Evolutionary conservation across 2,113 vertebrate genomes (phyloP).

Genomic region (Myxocyprinus asiaticus): DNA sequence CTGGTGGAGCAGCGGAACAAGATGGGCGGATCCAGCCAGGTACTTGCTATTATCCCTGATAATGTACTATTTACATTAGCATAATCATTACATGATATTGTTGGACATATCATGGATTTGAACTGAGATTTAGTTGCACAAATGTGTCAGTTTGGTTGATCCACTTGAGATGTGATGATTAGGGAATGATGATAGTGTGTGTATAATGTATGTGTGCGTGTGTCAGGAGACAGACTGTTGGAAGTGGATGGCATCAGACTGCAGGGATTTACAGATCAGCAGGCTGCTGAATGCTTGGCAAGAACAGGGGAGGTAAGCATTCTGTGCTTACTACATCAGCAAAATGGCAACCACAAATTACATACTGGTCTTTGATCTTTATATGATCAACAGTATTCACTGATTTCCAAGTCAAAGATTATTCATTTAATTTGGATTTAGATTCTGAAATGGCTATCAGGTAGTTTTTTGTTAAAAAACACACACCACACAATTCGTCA

Average conservation of each 20-base stretch:
- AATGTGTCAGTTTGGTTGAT: neutral
- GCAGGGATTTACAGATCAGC: conserved; percentile 80
- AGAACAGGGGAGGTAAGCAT: conserved; percentile 78
- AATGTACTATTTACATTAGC: neutral
- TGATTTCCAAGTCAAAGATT: too few species aligned
- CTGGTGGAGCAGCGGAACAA: conserved; percentile 80
- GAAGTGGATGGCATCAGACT: conserved; percentile 81
- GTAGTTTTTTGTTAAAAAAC: too few species aligned
- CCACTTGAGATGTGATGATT: neutral
- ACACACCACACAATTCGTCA: too few species aligned
- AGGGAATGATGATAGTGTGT: neutral
- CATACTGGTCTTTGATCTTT: neutral
- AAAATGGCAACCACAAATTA: too few species aligned
- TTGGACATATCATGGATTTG: too few species aligned
- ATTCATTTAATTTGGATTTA: too few species aligned
- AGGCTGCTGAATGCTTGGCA: conserved; percentile 82
- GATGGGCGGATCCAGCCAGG: conserved; percentile 80
- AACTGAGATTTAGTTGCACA: too few species aligned
- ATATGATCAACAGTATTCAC: too few species aligned
- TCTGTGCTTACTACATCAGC: neutral
- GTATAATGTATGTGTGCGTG: neutral
- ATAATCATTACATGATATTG: neutral
- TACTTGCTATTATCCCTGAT: conserved; percentile 55
- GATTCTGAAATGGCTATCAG: too few species aligned
- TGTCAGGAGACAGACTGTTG: conserved; percentile 80